phyloP scores from a whole-genome alignment of 2,797 vertebrate species.

The Anguilla megastoma region DNA sequence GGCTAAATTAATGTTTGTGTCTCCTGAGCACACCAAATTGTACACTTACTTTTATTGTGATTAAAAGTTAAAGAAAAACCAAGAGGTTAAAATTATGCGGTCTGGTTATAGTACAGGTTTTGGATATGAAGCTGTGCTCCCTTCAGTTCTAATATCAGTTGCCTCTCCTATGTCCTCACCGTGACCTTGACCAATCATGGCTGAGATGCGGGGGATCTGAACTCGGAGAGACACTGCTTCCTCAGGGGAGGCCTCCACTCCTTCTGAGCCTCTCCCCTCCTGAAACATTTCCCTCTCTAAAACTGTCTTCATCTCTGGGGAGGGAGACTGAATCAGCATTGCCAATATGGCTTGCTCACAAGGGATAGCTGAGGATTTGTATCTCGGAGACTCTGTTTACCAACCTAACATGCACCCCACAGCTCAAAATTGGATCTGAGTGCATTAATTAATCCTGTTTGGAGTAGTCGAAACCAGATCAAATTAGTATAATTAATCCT shows the following conservation, averaged over 20 bases:
- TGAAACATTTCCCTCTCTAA: not conserved
- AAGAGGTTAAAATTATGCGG: not conserved
- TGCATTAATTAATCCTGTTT: not conserved
- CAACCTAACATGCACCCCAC: slow-evolving; percentile 8
- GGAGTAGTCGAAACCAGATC: not conserved
- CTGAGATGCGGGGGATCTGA: not conserved
- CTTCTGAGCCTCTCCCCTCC: not conserved
- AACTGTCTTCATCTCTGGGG: not conserved
- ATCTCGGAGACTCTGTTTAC: not conserved
- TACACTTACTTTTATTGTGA: not conserved
- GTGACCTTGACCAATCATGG: not conserved
- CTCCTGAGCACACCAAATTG: not conserved
- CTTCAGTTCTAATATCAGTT: not conserved
- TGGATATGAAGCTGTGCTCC: not conserved
- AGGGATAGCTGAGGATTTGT: not conserved
- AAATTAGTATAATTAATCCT: slow-evolving; percentile 6
- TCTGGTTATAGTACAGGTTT: not conserved
- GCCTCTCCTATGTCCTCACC: not conserved
- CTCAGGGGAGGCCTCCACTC: not conserved
- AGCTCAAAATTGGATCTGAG: not conserved
- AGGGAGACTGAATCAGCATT: not conserved
- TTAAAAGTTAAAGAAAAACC: not conserved
- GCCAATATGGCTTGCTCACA: not conserved
- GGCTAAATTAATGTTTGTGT: not conserved
- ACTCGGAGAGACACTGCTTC: not conserved